Evolutionary conservation across 2,113 vertebrate genomes (phyloP).

Genomic region (Ciconia stormi): DNA sequence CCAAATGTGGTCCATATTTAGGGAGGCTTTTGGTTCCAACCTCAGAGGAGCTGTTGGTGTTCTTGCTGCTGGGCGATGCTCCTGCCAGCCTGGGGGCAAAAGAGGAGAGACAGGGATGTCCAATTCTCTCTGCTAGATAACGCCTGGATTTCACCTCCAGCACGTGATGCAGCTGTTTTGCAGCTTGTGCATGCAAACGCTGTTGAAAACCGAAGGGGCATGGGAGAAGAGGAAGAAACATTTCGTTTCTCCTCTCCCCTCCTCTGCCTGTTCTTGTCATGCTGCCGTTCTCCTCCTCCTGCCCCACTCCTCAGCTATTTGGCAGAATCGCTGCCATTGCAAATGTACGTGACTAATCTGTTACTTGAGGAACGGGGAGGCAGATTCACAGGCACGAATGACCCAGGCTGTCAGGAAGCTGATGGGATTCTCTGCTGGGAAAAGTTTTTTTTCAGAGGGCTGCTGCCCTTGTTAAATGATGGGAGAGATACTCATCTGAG

Average conservation of each 20-base stretch:
- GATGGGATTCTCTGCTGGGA: neutral
- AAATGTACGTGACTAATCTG: constrained; percentile 61
- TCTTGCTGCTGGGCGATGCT: neutral
- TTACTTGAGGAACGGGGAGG: constrained; percentile 39
- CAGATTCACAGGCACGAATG: constrained; percentile 38
- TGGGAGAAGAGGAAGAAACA: neutral
- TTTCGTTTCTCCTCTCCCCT: neutral
- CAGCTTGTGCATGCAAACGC: neutral
- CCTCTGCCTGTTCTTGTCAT: neutral
- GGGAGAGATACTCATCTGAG: neutral
- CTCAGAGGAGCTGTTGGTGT: neutral
- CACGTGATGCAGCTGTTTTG: neutral
- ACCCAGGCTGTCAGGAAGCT: constrained; percentile 16
- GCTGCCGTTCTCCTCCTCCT: constrained; percentile 4
- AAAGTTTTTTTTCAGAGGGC: neutral
- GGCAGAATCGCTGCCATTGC: constrained; percentile 30
- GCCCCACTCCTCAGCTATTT: neutral
- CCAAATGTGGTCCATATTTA: neutral
- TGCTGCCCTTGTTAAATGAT: neutral
- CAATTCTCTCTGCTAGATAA: neutral
- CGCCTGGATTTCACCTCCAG: neutral
- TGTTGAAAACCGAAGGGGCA: neutral
- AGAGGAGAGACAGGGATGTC: neutral
- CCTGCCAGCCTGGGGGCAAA: neutral
- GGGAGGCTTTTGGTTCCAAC: neutral